A percentile compares a stretch with the other conserved stretches of the same genome.
Conservation (phyloP, 2,888 invertebrate genomes). For the Smittia aterrima region DNA sequence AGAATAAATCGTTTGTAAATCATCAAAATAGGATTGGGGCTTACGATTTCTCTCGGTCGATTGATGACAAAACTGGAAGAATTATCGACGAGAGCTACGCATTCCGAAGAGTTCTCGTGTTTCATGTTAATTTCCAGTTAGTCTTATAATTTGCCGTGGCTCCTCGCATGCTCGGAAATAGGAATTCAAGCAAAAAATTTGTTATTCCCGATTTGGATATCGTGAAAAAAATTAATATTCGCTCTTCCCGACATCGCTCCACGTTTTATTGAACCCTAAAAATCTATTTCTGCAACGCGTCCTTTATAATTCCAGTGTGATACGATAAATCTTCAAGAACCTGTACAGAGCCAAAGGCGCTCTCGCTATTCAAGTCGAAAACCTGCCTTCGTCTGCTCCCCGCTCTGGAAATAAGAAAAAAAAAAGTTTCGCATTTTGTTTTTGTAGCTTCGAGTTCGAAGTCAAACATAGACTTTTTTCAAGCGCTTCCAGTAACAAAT, state of each 20-base stretch:
- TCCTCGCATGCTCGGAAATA: too few relatives aligned
- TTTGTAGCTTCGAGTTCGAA: constrained; percentile 7
- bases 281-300: background rate
- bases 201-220: too few relatives aligned
- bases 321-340: background rate
- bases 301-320: background rate
- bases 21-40: too few relatives aligned
- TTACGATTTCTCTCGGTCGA: too few relatives aligned
- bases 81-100: background rate
- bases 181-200: too few relatives aligned
- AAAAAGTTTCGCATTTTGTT: constrained; percentile 9
- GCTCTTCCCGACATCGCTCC: background rate
- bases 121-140: constrained; percentile 22
- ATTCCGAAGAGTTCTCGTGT: background rate
- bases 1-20: too few relatives aligned
- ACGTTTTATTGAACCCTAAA: background rate
- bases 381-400: constrained; percentile 1
- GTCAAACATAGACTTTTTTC: constrained; percentile 14
- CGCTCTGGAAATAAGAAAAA: constrained; percentile 26
- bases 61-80: too few relatives aligned
- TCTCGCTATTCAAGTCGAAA: background rate
- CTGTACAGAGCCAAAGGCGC: background rate
- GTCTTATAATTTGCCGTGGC: constrained; percentile 22
- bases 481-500: constrained; percentile 39
- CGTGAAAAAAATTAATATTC: background rate